These are phyloP conservation scores for Poecile montanus DNA, from an alignment of 2,797 vertebrate genomes.

Conservation along the genomic window DNA sequence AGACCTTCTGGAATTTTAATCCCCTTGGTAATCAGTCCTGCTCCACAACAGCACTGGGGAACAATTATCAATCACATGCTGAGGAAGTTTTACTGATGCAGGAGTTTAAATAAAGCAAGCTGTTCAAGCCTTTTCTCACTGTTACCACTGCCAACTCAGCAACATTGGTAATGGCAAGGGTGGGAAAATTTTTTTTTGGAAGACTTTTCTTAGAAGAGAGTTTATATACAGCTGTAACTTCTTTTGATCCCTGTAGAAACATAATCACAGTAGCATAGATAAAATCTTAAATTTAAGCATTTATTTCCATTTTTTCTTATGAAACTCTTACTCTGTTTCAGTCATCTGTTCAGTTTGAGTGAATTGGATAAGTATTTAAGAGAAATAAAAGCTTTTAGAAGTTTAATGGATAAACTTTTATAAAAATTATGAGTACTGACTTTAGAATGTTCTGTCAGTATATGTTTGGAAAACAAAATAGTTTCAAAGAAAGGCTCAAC, in stretches of 20 bases:
- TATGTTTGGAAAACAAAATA: not conserved
- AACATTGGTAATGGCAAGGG: not conserved
- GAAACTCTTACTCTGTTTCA: not conserved
- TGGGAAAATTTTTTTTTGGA: not conserved
- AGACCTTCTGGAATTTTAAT: conserved; percentile 47
- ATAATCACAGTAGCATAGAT: conserved; percentile 10
- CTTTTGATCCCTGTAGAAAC: conserved; percentile 29
- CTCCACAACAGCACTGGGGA: not conserved
- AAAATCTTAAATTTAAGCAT: conserved; percentile 21
- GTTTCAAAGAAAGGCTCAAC: not conserved
- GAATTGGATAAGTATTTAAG: not conserved
- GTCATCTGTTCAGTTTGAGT: not conserved
- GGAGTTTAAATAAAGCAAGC: conserved; percentile 47
- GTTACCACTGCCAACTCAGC: conserved; percentile 24
- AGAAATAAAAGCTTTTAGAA: not conserved
- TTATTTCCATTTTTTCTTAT: conserved; percentile 1
- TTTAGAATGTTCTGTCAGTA: not conserved
- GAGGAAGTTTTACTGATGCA: conserved; percentile 43
- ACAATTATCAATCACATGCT: conserved; percentile 44
- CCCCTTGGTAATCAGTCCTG: conserved; percentile 36
- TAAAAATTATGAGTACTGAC: not conserved
- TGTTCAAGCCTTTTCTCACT: conserved; percentile 29
- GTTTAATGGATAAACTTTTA: not conserved
- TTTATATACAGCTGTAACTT: conserved; percentile 28
- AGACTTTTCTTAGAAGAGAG: conserved; percentile 21